A percentile compares a stretch with the other conserved stretches of the same genome.
phyloP scores from a whole-genome alignment of 2,888 invertebrate species.

The Heliconius ismenius region DNA sequence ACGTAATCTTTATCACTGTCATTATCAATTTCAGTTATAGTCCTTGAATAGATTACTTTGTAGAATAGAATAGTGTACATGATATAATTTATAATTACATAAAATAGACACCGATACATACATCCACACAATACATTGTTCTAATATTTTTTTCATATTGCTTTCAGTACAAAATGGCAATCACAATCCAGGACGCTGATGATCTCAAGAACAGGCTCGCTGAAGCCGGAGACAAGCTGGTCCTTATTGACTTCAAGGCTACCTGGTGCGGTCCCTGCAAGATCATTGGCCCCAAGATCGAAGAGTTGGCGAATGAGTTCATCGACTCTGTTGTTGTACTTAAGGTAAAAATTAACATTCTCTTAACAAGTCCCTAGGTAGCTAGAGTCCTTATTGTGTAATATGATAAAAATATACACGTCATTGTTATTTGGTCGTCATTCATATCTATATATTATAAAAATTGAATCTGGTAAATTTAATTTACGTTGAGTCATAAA shows the following conservation, averaged over 20 bases:
- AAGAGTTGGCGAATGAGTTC: constrained; percentile 85
- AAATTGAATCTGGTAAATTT: too few species aligned
- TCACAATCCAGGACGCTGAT: constrained; percentile 81
- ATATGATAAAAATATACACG: too few species aligned
- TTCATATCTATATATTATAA: too few species aligned
- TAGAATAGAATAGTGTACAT: neutral
- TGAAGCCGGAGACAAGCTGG: constrained; percentile 89
- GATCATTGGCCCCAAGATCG: constrained; percentile 91
- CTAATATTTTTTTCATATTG: neutral
- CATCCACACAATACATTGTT: neutral
- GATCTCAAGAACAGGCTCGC: constrained; percentile 87
- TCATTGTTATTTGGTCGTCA: too few species aligned
- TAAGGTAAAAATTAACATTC: constrained; percentile 63
- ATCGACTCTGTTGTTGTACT: constrained; percentile 79
- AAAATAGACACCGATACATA: neutral
- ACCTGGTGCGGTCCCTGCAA: constrained; percentile 97
- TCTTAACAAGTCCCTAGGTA: neutral
- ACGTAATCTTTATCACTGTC: neutral
- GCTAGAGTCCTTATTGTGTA: too few species aligned
- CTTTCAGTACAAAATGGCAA: constrained; percentile 63
- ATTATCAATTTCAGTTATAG: constrained; percentile 10
- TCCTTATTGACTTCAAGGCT: constrained; percentile 94
- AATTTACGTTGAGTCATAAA: too few species aligned
- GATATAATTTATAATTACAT: neutral
- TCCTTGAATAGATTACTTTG: constrained; percentile 9